Base-by-base conservation (phyloP, 2,113 vertebrate genomes). In the Hoplias malabaricus region DNA sequence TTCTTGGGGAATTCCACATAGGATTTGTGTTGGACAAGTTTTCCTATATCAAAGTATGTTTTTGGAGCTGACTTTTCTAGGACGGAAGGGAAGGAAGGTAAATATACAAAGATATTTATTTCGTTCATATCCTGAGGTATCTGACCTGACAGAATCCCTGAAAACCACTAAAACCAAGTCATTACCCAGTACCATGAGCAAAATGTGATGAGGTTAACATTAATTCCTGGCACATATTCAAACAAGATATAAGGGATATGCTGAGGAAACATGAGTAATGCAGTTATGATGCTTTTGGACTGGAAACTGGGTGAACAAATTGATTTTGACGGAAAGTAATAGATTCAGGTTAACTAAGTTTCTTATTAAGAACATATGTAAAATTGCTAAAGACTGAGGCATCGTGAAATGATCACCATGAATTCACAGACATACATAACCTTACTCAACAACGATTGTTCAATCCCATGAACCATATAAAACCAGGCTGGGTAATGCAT, bases 41-140 rank as follows among this genome's bases (percentile, higher is more conserved):
- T 90, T 72, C 89, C 85, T 84, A 90, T 73, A 84, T 92, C 87
- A 67, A 92, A 90, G 86, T 89, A 91, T 0, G 91, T 91, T 83
- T 89, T 87, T 77, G 57, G 0, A 43, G 83, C 25, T 7, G 65
- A 65, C 77, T 90, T 91, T 78, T 87, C 92, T 92, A 77, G 75
- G 73, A 80, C 31, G 78, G 67, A 82, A 80, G 57, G 42, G 56
- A 81, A 84, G 69, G 75, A 83, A 78, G 59, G 73, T 19, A 87
- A 88, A 84, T 59, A 90, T 66, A 90, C 42, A 83, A 14, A 87
- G 67, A 10, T 11, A 84, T 87, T 86, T 69, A 78, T 82, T 54
- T 69, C 54, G 29, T 54, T 40, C 16, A 43, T 46, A 25, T 61
- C 14, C 23, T 34, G 21, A 33, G 67, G 5, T 25, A 27, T 56